Evolutionary conservation across 2,113 vertebrate species (phyloP), one percentile per base, ranked within the genome.

Genomic region (Phrynosoma blainvillii): DNA sequence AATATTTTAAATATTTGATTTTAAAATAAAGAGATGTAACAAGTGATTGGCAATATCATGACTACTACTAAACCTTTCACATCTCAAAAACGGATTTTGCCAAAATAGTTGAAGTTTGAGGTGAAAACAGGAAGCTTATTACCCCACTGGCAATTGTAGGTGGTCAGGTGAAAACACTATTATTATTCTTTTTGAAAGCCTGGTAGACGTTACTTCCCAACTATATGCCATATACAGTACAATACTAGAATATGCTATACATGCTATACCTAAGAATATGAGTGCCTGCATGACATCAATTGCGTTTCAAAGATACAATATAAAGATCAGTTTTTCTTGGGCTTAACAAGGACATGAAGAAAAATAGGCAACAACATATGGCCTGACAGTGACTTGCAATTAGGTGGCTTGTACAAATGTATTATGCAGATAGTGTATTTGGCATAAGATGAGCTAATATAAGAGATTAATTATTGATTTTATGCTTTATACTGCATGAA

Each of bases 401-500:
- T 87, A 62, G 91, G 92, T 92, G 93, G 91, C 92, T 93, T 93
- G 91, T 96, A 94, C 93, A 94, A 94, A 93, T 94, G 91, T 79
- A 0, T 16, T 93, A 93, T 93, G 91, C 94, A 94, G 94, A 90
- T 93, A 91, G 66, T 89, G 86, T 94, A 76, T 96, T 75, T 85
- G 86, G 93, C 93, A 94, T 93, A 95, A 95, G 91, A 95, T 80
- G 91, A 94, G 92, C 95, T 93, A 84, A 95, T 95, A 90, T 5
- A 93, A 93, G 92, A 87, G 89, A 94, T 94, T 95, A 92, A 93
- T 88, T 94, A 95, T 93, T 94, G 94, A 96, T 93, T 96, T 95
- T 96, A 92, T 96, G 95, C 95, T 97, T 97, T 96, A 95, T 96
- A 95, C 95, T 96, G 97, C 97, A 97, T 97, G 97, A 93, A 94